Percentiles rank a stretch among this genome's conserved stretches.
Conservation (phyloP, 2,797 vertebrate species). For the Oreortyx pictus region DNA sequence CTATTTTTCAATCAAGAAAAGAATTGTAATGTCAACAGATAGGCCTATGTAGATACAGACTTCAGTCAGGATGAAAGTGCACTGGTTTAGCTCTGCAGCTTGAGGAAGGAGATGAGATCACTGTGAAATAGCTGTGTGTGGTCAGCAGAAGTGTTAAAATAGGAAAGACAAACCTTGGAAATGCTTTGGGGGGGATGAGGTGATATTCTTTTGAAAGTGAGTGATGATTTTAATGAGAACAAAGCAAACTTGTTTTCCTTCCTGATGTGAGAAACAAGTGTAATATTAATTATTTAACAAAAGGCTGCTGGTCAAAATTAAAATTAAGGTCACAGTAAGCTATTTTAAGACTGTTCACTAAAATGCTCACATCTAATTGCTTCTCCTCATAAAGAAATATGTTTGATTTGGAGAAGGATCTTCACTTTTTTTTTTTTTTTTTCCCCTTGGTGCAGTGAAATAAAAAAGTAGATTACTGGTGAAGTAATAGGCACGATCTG, state of each 20-base stretch:
- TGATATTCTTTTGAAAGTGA: not conserved
- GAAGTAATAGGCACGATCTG: constrained; percentile 60
- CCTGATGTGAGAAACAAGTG: not conserved
- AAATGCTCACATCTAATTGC: not conserved
- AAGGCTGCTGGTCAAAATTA: not conserved
- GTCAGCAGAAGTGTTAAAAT: not conserved
- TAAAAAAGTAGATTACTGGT: constrained; percentile 41
- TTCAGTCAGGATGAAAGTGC: not conserved
- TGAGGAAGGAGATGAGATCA: not conserved
- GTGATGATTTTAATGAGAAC: not conserved
- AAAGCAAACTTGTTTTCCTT: not conserved
- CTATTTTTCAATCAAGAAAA: not conserved
- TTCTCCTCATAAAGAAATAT: not conserved
- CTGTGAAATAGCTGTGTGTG: not conserved
- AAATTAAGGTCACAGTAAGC: not conserved
- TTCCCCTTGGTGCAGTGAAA: not conserved
- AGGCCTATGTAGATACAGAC: not conserved
- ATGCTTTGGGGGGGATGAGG: not conserved
- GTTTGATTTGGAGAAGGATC: not conserved
- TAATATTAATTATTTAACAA: not conserved
- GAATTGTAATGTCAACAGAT: not conserved
- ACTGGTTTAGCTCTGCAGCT: not conserved
- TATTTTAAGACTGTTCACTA: constrained; percentile 25
- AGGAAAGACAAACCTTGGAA: not conserved
- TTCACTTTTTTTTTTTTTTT: constrained; percentile 44